Base-by-base conservation (phyloP, 2,113 vertebrate species). In the Carassius carassius region DNA sequence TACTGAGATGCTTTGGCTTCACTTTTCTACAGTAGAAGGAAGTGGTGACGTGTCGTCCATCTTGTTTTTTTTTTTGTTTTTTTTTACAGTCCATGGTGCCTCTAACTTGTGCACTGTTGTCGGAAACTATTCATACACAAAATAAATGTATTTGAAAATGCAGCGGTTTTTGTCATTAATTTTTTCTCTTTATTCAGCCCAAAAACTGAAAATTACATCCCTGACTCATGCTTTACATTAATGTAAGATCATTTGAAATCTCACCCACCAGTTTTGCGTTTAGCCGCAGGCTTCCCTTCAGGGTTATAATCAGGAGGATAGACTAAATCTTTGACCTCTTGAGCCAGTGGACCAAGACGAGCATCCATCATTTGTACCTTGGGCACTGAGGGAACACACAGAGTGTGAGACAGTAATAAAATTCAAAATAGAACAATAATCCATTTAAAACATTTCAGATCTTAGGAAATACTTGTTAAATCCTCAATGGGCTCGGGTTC, bases 301-400 rank as follows among this genome's bases (percentile, higher is more conserved):
- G 97, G 96, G 91, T 93, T 95, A 86, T 98, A 99, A 88, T 88
- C 90, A 2, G 93, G 90, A 12, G 98, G 97, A 87, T 98, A 99
- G 83, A 99, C 97, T 70, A 99, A 91, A 76, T 98, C 95, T 91
- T 95, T 97, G 89, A 99, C 98, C 35, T 99, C 96, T 0, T 97
- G 90, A 19, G 89, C 92, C 81, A 99, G 91, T 62, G 87, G 87
- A 29, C 97, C 97, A 82, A 99, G 90, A 56, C 97, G 95, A 0
- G 51, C 3, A 90, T 97, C 92, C 19, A 99, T 99, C 89, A 95
- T 93, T 5, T 97, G 93, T 84, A 90, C 72, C 88, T 98, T 99
- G 56, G 98, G 97, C 95, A 96, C 98, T 99, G 85, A 67, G 35
- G 21, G 3, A 69, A 49, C 16, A 58, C 16, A 84, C 54, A 62